These are phyloP conservation scores for Toxotes lorentzi DNA, from an alignment of 2,797 vertebrate genomes.

Conservation along the genomic window DNA sequence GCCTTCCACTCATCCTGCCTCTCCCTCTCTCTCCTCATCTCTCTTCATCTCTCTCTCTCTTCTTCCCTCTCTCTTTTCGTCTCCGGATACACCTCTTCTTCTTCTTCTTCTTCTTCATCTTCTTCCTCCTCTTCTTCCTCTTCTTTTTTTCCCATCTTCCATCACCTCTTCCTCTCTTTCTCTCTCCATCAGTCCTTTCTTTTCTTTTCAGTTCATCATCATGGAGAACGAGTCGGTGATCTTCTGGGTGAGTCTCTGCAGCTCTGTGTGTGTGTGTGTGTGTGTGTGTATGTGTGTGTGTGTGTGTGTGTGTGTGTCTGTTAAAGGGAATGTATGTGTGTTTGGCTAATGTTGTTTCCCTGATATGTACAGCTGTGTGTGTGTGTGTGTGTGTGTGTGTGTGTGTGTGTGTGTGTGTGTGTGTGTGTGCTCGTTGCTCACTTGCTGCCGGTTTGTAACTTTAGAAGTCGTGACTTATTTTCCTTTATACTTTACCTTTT, in stretches of 20 bases:
- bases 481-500: constrained; percentile 34
- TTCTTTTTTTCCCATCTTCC: constrained; percentile 53
- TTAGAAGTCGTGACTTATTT: constrained; percentile 57
- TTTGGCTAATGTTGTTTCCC: neutral
- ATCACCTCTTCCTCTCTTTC: constrained; percentile 45
- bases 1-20: constrained; percentile 78
- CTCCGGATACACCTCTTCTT: constrained; percentile 63
- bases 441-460: constrained; percentile 56
- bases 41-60: constrained; percentile 19
- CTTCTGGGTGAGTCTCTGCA: constrained; percentile 79
- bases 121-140: constrained; percentile 25
- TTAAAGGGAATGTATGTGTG: constrained; percentile 23
- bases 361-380: constrained; percentile 1
- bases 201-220: constrained; percentile 72
- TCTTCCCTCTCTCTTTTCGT: constrained; percentile 52
- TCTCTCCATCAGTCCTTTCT: constrained; percentile 56
- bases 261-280: constrained; percentile 24
- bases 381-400: constrained; percentile 24
- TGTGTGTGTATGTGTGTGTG: constrained; percentile 29
- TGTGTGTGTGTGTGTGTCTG: constrained; percentile 18
- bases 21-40: constrained; percentile 45
- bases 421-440: constrained; percentile 31
- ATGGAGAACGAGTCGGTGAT: constrained; percentile 75
- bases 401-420: constrained; percentile 33
- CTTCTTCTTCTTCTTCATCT: constrained; percentile 29